Evolutionary conservation across 1,140 invertebrate species (phyloP).

Genomic region (Paramacrobiotus metropolitanus): DNA sequence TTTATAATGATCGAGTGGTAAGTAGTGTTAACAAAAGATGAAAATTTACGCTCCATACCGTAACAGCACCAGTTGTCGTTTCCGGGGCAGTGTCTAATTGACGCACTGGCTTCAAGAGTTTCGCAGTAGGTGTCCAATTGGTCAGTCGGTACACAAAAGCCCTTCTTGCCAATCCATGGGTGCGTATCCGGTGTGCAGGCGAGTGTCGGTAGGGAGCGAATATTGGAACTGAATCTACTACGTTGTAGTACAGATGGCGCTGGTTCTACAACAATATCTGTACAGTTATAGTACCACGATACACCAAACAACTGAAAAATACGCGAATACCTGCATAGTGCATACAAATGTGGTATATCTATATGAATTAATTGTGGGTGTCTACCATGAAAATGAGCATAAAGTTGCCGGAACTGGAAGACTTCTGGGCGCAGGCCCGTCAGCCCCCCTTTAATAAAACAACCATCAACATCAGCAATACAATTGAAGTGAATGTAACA

Average conservation of each 20-base stretch:
- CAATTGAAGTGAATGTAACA: too few relatives aligned
- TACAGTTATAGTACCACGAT: not conserved
- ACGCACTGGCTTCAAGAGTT: not conserved
- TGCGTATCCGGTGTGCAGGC: not conserved
- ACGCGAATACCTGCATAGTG: too few relatives aligned
- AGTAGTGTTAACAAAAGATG: too few relatives aligned
- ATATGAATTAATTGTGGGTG: too few relatives aligned
- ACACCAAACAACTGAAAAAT: not conserved
- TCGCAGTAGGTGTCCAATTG: not conserved
- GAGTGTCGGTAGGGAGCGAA: not conserved
- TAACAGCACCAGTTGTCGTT: constrained; percentile 1
- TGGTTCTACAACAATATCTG: not conserved
- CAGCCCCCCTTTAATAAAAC: too few relatives aligned
- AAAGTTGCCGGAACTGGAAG: too few relatives aligned
- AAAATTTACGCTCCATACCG: too few relatives aligned
- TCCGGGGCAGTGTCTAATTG: not conserved
- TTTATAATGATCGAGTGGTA: not conserved
- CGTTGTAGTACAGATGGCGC: not conserved
- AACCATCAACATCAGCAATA: too few relatives aligned
- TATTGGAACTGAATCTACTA: not conserved
- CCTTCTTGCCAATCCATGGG: not conserved
- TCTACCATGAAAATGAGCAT: too few relatives aligned
- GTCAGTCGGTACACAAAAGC: not conserved
- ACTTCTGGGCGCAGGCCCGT: too few relatives aligned
- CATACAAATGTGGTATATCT: too few relatives aligned